Base-by-base conservation (phyloP, 2,888 invertebrate species). In the Drosophila austrosaltans region DNA sequence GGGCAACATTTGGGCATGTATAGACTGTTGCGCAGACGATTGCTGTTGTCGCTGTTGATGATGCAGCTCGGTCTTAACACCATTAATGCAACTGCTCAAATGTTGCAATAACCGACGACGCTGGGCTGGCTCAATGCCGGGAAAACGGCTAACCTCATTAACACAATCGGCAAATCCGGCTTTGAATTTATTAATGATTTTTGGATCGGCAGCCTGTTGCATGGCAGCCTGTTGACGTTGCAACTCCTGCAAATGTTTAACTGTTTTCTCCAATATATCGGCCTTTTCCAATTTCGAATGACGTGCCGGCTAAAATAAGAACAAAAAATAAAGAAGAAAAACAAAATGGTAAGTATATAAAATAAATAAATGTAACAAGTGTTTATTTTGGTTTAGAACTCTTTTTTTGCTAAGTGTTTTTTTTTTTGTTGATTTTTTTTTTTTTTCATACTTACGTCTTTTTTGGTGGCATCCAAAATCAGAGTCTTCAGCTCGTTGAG, bases 201-300 rank as follows among this genome's bases (percentile, higher is more conserved):
- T 95, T 0, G 98, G 97, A 91, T 98, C 97, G 8, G 96, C 95
- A 0, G 96, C 95, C 78, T 96, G 96, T 28, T 97, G 96, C 78
- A 96, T 95, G 7, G 96, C 96, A 56, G 96, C 93, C 91, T 98
- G 98, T 91, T 97, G 97, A 10, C 97, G 94, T 90, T 98, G 98
- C 16, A 98, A 93, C 72, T 96, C 96, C 91, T 98, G 97, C 60
- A 99, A 93, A 91, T 98, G 98, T 91, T 97, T 97, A 57, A 98
- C 98, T 0, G 98, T 98, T 94, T 98, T 96, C 93, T 98, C 98
- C 63, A 98, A 93, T 81, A 98, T 98, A 92, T 98, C 98, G 0
- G 98, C 98, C 91, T 98, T 98, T 92, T 98, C 98, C 87, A 98
- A 93, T 92, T 98, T 98, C 4, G 97, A 97, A 93, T 98, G 98